Evolutionary conservation across 1,140 invertebrate species (phyloP).

Genomic region (Pseudomyrmex dendroicus): DNA sequence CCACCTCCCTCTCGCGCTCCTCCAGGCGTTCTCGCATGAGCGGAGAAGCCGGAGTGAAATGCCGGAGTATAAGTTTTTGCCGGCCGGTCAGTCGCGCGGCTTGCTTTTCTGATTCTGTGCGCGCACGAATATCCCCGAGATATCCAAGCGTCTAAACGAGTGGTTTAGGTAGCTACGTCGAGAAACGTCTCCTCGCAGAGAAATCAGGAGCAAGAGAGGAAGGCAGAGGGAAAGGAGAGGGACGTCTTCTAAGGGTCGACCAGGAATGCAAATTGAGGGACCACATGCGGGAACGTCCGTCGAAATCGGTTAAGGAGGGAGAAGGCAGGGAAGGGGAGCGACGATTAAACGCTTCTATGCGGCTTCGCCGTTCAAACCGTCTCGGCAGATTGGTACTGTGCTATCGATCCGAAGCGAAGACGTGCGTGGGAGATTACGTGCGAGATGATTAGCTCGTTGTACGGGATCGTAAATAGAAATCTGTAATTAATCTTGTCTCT

Average conservation of each 20-base stretch:
- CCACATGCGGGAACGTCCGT: constrained; percentile 50
- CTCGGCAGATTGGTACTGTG: constrained; percentile 31
- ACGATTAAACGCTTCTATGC: constrained; percentile 58
- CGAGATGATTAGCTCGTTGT: constrained; percentile 3
- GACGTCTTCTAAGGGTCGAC: constrained; percentile 40
- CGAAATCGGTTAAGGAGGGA: constrained; percentile 46
- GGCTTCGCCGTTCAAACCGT: constrained; percentile 37
- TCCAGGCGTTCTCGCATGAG: constrained; percentile 22
- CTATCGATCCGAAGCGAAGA: constrained; percentile 47
- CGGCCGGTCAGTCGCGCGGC: not conserved
- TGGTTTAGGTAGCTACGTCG: constrained; percentile 41
- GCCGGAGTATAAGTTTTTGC: constrained; percentile 51
- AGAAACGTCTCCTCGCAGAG: constrained; percentile 26
- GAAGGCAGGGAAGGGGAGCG: not conserved
- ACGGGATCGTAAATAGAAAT: not conserved
- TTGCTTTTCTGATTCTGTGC: not conserved
- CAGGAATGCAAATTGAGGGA: constrained; percentile 58
- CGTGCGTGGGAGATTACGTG: constrained; percentile 22
- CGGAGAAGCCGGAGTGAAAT: constrained; percentile 49
- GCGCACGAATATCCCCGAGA: constrained; percentile 1
- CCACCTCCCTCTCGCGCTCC: not conserved
- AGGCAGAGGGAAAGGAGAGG: not conserved
- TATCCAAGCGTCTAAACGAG: constrained; percentile 36
- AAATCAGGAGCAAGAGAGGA: not conserved
- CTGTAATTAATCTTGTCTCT: no score